These are phyloP conservation scores for Myzus persicae DNA, from an alignment of 1,140 invertebrate genomes.

Conservation along the genomic window DNA sequence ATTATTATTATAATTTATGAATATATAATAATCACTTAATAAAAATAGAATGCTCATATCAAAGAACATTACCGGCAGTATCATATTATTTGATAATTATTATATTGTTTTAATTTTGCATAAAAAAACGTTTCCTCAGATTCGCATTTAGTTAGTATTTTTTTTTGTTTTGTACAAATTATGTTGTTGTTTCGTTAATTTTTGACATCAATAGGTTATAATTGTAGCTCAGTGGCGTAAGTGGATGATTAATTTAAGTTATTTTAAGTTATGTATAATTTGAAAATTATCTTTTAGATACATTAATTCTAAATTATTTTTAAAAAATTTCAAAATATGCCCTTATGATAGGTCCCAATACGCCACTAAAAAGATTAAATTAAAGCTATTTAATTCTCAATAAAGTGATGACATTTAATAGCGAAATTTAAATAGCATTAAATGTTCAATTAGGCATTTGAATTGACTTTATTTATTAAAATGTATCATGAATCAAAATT, in stretches of 20 bases:
- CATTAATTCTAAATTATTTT: not conserved
- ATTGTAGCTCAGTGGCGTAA: not conserved
- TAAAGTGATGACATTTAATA: not conserved
- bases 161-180: not conserved
- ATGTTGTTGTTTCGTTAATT: constrained; percentile 43
- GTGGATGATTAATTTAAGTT: not conserved
- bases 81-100: not conserved
- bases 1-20: not conserved
- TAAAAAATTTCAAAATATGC: not conserved
- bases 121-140: constrained; percentile 36
- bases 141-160: not conserved
- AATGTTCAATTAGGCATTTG: not conserved
- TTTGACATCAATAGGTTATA: not conserved
- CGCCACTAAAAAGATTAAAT: not conserved
- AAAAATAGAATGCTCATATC: constrained; percentile 12
- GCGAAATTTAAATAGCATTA: not conserved
- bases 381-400: not conserved
- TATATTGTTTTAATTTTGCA: not conserved
- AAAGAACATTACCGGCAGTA: constrained; percentile 43
- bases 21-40: not conserved
- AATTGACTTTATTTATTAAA: not conserved
- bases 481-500: not conserved
- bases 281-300: not conserved
- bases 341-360: not conserved
- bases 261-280: not conserved